phyloP scores from a whole-genome alignment of 2,888 invertebrate species.

The Oscheius sp. region DNA sequence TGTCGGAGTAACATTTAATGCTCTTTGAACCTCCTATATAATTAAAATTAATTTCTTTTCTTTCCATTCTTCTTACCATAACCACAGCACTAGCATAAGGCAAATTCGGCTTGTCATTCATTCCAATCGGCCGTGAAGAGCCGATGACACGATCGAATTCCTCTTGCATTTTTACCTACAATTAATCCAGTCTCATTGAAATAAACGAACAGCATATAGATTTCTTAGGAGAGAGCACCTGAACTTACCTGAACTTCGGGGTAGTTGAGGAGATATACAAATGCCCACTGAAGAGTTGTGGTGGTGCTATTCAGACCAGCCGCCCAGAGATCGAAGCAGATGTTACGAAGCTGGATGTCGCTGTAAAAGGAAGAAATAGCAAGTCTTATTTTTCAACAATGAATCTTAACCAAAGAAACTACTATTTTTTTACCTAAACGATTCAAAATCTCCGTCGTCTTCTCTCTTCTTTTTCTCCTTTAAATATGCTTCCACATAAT shows the following conservation, averaged over 20 bases:
- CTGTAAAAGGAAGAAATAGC: slow-evolving; percentile 29
- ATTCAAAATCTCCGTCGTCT: slow-evolving; percentile 34
- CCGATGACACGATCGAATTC: slow-evolving; percentile 47
- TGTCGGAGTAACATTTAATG: slow-evolving; percentile 37
- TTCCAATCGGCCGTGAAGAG: slow-evolving; percentile 39
- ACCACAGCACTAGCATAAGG: slow-evolving; percentile 49
- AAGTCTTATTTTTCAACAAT: no score
- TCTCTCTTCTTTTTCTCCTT: slow-evolving; percentile 35
- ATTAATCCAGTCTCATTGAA: background rate
- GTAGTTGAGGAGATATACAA: slow-evolving; percentile 37
- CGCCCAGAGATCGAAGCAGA: slow-evolving; percentile 39
- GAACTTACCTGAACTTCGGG: slow-evolving; percentile 32
- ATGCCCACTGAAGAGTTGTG: slow-evolving; percentile 78
- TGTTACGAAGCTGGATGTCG: slow-evolving; percentile 37
- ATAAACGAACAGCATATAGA: background rate
- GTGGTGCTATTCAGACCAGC: slow-evolving; percentile 79
- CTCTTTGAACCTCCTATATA: slow-evolving; percentile 41
- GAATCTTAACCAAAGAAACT: no score
- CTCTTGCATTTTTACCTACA: slow-evolving; percentile 45
- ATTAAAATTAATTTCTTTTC: background rate
- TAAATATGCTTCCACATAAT: slow-evolving; percentile 49
- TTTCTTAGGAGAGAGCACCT: background rate
- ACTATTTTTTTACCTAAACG: slow-evolving; percentile 34
- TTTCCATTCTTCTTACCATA: slow-evolving; percentile 27
- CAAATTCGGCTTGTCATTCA: slow-evolving; percentile 42